Conservation (phyloP, 2,888 invertebrate species). For the Diarsia rubi region DNA sequence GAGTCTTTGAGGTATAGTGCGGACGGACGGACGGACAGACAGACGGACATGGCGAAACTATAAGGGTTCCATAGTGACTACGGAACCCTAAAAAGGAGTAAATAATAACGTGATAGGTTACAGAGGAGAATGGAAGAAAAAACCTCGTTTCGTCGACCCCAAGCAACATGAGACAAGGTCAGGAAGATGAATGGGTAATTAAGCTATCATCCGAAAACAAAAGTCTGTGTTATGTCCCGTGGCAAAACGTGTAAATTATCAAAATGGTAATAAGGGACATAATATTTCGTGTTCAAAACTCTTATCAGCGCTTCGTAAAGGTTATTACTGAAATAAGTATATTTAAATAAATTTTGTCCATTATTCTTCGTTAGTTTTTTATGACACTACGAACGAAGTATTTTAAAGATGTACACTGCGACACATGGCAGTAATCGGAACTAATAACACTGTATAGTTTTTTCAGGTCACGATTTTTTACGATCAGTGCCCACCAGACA, state of each 20-base stretch:
- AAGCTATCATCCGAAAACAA: neutral
- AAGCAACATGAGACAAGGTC: no score
- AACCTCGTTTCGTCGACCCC: no score
- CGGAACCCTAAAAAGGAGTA: no score
- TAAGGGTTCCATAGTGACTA: no score
- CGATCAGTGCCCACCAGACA: neutral
- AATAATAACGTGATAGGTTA: no score
- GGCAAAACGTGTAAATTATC: neutral
- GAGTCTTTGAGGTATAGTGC: no score
- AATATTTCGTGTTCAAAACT: slow-evolving; percentile 6
- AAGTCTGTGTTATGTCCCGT: neutral
- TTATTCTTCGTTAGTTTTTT: neutral
- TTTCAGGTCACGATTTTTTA: neutral
- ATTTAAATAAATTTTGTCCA: neutral
- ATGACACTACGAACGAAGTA: neutral
- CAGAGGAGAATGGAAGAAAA: no score
- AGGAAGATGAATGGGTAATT: no score
- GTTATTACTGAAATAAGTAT: neutral
- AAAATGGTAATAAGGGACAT: neutral
- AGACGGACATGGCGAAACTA: no score
- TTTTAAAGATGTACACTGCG: neutral
- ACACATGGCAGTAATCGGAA: neutral
- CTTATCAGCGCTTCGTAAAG: neutral
- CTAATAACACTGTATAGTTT: neutral
- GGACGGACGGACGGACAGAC: no score